Percentiles rank a stretch among this genome's conserved stretches.
These are phyloP conservation scores for Altica lythri DNA, from an alignment of 2,888 invertebrate species.

Conservation along the genomic window DNA sequence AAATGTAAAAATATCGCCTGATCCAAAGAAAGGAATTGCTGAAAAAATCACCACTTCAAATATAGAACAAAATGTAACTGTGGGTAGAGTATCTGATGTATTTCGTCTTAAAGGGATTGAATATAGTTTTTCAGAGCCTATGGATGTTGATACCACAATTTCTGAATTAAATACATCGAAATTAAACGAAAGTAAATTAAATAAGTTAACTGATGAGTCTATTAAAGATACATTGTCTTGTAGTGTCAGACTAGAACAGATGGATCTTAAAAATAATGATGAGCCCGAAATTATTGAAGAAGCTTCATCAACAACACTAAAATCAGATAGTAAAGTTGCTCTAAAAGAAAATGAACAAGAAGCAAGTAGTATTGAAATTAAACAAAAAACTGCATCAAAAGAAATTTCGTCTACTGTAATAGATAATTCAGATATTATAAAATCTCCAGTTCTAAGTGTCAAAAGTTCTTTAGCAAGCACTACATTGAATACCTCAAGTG, in stretches of 20 bases:
- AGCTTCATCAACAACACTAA: too few relatives aligned
- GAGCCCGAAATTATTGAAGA: too few relatives aligned
- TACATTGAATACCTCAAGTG: too few relatives aligned
- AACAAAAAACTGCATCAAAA: too few relatives aligned
- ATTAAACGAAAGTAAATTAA: slow-evolving; percentile 17
- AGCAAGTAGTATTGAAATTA: not conserved
- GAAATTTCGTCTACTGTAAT: too few relatives aligned
- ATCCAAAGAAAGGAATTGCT: too few relatives aligned
- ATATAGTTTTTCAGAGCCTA: slow-evolving; percentile 39
- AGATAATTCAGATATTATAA: too few relatives aligned
- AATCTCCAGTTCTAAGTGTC: too few relatives aligned
- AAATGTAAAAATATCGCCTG: not conserved
- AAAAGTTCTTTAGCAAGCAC: too few relatives aligned
- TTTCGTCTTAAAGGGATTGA: slow-evolving; percentile 37
- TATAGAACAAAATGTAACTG: slow-evolving; percentile 12
- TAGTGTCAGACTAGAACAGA: too few relatives aligned
- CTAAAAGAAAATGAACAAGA: not conserved
- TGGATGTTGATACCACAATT: slow-evolving; percentile 39
- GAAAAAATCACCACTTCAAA: slow-evolving; percentile 2
- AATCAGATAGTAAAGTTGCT: too few relatives aligned
- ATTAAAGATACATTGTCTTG: slow-evolving; percentile 25
- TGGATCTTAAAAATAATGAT: too few relatives aligned
- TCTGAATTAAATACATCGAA: slow-evolving; percentile 19
- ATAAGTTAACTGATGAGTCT: slow-evolving; percentile 15
- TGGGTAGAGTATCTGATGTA: slow-evolving; percentile 36